Evolutionary conservation across 35 echinoderm and acorn worm species (phyloP).

Genomic region (Heliocidaris tuberculata): DNA sequence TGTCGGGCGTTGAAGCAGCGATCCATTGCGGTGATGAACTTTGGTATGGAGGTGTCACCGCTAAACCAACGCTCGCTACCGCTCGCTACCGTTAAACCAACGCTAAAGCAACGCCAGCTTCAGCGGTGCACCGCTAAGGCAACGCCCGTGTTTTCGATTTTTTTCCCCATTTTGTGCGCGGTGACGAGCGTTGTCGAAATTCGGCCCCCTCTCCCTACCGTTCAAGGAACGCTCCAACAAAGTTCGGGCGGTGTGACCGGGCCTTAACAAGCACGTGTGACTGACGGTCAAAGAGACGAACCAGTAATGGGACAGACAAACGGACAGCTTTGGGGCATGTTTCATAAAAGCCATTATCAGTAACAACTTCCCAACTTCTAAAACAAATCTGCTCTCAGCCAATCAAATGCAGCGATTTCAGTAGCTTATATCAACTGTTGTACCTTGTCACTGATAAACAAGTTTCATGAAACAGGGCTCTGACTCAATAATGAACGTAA

Average conservation of each 20-base stretch:
- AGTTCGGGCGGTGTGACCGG: background rate
- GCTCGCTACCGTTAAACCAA: constrained; percentile 39
- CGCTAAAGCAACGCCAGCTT: constrained; percentile 32
- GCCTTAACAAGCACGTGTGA: too few relatives aligned
- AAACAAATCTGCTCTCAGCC: too few relatives aligned
- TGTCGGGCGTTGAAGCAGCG: constrained; percentile 30
- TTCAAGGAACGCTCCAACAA: constrained; percentile 23
- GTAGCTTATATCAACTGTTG: too few relatives aligned
- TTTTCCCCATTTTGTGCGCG: constrained; percentile 15
- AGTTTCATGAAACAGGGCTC: too few relatives aligned
- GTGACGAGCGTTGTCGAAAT: constrained; percentile 44
- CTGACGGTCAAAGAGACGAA: too few relatives aligned
- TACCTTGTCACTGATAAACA: too few relatives aligned
- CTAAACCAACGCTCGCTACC: constrained; percentile 41
- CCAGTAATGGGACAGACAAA: too few relatives aligned
- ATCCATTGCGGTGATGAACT: constrained; percentile 37
- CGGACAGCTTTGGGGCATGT: too few relatives aligned
- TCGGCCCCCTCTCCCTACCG: constrained; percentile 34
- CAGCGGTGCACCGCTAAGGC: constrained; percentile 34
- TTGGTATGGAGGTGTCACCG: constrained; percentile 7
- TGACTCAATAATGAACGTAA: too few relatives aligned
- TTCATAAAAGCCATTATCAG: too few relatives aligned
- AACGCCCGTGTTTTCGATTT: constrained; percentile 38
- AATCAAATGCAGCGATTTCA: too few relatives aligned
- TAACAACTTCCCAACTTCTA: too few relatives aligned